A percentile compares a stretch with the other conserved stretches of the same genome.
phyloP scores from a whole-genome alignment of 2,113 vertebrate species.

The Chaenogobius annularis region DNA sequence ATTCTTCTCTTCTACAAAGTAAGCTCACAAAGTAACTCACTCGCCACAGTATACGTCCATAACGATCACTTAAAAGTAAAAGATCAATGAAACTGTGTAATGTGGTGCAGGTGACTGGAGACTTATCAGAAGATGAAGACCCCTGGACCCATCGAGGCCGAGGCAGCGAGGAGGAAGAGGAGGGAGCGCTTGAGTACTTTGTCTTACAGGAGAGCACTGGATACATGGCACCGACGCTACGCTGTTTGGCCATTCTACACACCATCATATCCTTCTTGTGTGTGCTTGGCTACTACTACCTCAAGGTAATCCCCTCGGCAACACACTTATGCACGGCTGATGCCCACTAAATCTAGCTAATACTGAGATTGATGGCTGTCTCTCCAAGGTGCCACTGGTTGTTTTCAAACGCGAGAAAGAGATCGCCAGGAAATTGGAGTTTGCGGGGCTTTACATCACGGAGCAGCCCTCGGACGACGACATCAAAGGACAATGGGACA shows the following conservation, averaged over 20 bases:
- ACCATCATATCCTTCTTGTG: constrained; percentile 96
- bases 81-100: not conserved
- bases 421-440: constrained; percentile 95
- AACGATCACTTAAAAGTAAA: not conserved
- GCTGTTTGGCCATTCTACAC: constrained; percentile 89
- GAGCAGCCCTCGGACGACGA: constrained; percentile 97
- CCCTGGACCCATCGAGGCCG: constrained; percentile 88
- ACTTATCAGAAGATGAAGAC: constrained; percentile 87
- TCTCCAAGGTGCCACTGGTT: constrained; percentile 88
- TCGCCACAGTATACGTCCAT: not conserved
- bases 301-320: constrained; percentile 81
- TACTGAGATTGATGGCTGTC: constrained; percentile 13
- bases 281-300: constrained; percentile 94
- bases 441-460: constrained; percentile 96
- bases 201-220: constrained; percentile 96
- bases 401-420: constrained; percentile 98
- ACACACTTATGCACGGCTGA: not conserved
- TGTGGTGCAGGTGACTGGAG: constrained; percentile 87
- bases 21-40: constrained; percentile 41
- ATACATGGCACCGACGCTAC: constrained; percentile 94
- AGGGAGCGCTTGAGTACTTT: constrained; percentile 90
- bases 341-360: not conserved
- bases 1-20: constrained; percentile 99
- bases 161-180: constrained; percentile 83
- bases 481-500: constrained; percentile 98